A percentile compares a stretch with the other conserved stretches of the same genome.
Evolutionary conservation across 2,888 invertebrate species (phyloP).

Genomic region (Portevinia maculata): DNA sequence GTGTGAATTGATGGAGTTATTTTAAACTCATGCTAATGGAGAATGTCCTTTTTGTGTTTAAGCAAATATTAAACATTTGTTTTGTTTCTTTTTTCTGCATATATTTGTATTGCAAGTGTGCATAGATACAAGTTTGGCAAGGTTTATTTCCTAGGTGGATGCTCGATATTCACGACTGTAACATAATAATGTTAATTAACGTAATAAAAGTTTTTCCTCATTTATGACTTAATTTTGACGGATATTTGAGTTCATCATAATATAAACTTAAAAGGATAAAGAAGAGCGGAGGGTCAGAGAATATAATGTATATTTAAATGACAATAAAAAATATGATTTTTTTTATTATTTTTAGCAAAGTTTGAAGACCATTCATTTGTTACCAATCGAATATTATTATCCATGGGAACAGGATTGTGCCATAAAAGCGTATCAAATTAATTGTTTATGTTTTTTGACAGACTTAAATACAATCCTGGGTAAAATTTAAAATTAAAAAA

Average conservation of each 20-base stretch:
- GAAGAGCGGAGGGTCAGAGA: neutral
- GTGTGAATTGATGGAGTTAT: conserved; percentile 22
- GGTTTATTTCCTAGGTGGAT: no score
- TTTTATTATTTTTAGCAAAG: no score
- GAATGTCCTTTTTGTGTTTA: conserved; percentile 42
- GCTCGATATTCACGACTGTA: neutral
- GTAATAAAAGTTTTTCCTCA: neutral
- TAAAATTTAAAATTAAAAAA: no score
- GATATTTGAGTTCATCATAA: conserved; percentile 2
- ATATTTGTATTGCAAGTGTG: neutral
- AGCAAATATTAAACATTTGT: conserved; percentile 26
- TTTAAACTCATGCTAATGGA: conserved; percentile 30
- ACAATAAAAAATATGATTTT: no score
- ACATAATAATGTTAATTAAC: conserved; percentile 20
- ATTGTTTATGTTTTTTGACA: no score
- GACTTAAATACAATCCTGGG: no score
- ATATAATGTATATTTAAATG: no score
- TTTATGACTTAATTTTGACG: conserved; percentile 1
- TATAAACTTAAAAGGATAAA: neutral
- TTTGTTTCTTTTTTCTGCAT: conserved; percentile 6
- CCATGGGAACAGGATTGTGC: no score
- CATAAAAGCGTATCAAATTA: no score
- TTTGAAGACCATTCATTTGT: no score
- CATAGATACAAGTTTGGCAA: no score
- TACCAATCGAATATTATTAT: no score